phyloP scores from a whole-genome alignment of 1,140 invertebrate species.

The Anadara kagoshimensis region DNA sequence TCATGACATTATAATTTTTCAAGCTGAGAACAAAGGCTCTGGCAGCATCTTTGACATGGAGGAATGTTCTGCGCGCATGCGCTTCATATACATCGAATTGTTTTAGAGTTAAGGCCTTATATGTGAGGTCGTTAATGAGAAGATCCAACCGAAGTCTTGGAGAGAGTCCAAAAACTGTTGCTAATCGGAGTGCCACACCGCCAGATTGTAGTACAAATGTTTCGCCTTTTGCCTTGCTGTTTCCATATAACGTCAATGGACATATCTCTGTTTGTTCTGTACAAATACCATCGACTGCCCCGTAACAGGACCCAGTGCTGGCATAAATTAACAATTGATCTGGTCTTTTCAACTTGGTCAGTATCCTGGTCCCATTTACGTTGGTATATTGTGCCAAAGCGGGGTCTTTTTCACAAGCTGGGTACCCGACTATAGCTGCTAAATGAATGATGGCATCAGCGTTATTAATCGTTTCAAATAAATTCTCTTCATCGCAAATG shows the following conservation, averaged over 20 bases:
- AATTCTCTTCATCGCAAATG: constrained; percentile 49
- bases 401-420: constrained; percentile 65
- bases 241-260: constrained; percentile 62
- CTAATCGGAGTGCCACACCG: constrained; percentile 60
- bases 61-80: constrained; percentile 61
- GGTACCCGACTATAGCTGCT: constrained; percentile 67
- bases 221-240: constrained; percentile 63
- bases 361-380: constrained; percentile 58
- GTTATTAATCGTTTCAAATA: constrained; percentile 50
- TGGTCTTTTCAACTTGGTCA: constrained; percentile 49
- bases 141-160: constrained; percentile 62
- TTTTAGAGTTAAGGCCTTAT: constrained; percentile 61
- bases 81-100: constrained; percentile 67
- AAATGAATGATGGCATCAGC: constrained; percentile 63
- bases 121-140: constrained; percentile 64
- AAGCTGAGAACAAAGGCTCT: constrained; percentile 63
- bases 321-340: constrained; percentile 62
- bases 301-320: constrained; percentile 67
- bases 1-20: constrained; percentile 58
- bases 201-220: constrained; percentile 50
- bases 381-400: constrained; percentile 56
- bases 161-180: constrained; percentile 66
- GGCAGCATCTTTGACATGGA: constrained; percentile 65
- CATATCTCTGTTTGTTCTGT: constrained; percentile 63
- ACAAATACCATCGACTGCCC: constrained; percentile 63